Evolutionary conservation across 1,140 invertebrate species (phyloP), one percentile per base, ranked within the genome.

Genomic region (Idris sp.): DNA sequence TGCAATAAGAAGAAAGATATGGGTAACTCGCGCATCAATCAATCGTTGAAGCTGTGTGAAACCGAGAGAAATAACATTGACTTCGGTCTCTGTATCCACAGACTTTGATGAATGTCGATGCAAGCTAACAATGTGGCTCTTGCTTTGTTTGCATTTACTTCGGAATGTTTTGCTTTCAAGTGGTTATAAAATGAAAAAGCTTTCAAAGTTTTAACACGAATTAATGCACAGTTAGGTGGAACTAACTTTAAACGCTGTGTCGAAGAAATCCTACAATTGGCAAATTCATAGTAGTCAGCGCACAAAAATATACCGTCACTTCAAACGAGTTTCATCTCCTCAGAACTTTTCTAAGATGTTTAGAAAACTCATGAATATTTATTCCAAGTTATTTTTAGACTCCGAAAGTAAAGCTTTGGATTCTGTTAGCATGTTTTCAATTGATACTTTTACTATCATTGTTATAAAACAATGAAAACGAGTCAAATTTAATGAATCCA

Each of bases 51-150:
- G 56, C 43, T 18, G 56, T 38, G 56, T 40, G 56, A 67, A 74
- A 62, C 18, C 71, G 53, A 67, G 71, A 74, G 71, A 74, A 74
- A 74, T 74, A 74, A 74, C 71, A 74, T 74, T 74, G 71, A 74
- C 71, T 74, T 74, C 67, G 61, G 71, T 61, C 69, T 73, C 44
- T 54, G 69, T 74, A 61, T 74, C 61, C 49, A 59, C 61, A 65
- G 71, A 74, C 71, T 61, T 74, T 67, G 71, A 74, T 74, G 61
- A 74, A 74, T 67, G 56, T 67, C 71, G 61, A 74, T 65, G 46
- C 58, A 44, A 41, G 61, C 59, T 46, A 73, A 73, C 61, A 73
- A 54, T 49, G 69, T 65, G 36, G 31, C 35, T 64, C 51, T 73
- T 65, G 58, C 69, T 73, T 73, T 73, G 69, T 73, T 73, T 73